Evolutionary conservation across 2,797 vertebrate species (phyloP).

Genomic region (Tamandua tetradactyla): DNA sequence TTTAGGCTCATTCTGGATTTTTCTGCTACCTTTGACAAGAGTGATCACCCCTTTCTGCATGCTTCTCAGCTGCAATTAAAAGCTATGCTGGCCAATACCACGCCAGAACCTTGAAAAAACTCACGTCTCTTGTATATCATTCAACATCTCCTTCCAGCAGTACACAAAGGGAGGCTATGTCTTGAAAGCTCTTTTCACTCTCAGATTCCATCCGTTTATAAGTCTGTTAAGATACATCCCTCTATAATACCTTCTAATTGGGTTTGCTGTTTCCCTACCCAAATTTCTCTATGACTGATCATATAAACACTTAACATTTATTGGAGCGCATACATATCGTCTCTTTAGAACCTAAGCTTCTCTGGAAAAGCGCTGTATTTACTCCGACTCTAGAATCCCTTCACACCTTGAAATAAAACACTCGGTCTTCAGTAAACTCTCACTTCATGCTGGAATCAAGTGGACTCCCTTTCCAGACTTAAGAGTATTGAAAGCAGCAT

Average conservation of each 20-base stretch:
- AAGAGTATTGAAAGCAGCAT: neutral
- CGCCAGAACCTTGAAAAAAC: neutral
- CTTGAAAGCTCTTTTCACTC: slow-evolving; percentile 19
- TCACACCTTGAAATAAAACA: neutral
- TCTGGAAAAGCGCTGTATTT: neutral
- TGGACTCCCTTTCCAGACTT: neutral
- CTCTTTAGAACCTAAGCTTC: neutral
- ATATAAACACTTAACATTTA: slow-evolving; percentile 17
- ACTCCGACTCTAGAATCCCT: neutral
- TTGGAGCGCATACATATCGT: neutral
- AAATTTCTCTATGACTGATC: neutral
- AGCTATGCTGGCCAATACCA: neutral
- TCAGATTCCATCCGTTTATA: neutral
- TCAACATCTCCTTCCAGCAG: slow-evolving; percentile 21
- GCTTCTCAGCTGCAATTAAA: slow-evolving; percentile 32
- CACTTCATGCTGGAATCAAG: neutral
- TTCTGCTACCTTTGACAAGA: slow-evolving; percentile 19
- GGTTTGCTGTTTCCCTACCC: slow-evolving; percentile 12
- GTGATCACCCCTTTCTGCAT: neutral
- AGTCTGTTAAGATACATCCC: neutral
- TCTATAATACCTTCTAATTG: slow-evolving; percentile 20
- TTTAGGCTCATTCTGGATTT: neutral
- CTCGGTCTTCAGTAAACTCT: neutral
- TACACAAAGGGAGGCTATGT: neutral
- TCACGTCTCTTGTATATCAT: slow-evolving; percentile 11